Percentiles rank a stretch among this genome's conserved stretches.
Conservation (phyloP, 1,140 invertebrate genomes). For the Sipha flava region DNA sequence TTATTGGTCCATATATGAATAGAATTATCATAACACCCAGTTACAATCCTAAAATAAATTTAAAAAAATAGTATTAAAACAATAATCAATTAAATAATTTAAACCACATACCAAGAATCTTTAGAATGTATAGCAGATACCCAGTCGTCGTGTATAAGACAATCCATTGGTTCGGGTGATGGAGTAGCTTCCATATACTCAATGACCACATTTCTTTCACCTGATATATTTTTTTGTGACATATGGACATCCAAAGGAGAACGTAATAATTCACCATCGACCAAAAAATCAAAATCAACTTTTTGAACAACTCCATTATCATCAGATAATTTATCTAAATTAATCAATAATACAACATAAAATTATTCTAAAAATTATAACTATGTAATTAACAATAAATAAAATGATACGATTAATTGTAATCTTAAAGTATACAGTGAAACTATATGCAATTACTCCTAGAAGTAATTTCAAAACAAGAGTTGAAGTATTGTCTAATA, state of each 20-base stretch:
- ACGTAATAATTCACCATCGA: constrained; percentile 70
- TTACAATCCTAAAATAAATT: constrained; percentile 61
- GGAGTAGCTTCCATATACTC: constrained; percentile 84
- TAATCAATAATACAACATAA: neutral
- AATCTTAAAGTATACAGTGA: too few relatives aligned
- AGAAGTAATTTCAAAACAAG: too few relatives aligned
- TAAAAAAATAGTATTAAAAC: neutral
- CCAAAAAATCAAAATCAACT: constrained; percentile 81
- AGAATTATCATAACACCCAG: constrained; percentile 92
- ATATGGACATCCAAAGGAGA: constrained; percentile 60
- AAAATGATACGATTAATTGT: too few relatives aligned
- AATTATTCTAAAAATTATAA: neutral
- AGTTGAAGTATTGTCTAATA: too few relatives aligned
- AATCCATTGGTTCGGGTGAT: constrained; percentile 80
- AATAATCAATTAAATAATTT: neutral
- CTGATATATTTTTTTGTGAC: constrained; percentile 56
- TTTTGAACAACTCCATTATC: constrained; percentile 45
- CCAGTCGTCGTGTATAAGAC: constrained; percentile 92
- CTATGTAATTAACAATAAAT: neutral
- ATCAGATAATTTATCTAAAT: constrained; percentile 39
- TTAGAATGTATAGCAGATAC: constrained; percentile 70
- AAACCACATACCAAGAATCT: constrained; percentile 57
- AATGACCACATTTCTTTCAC: constrained; percentile 70
- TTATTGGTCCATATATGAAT: constrained; percentile 79
- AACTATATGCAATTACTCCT: too few relatives aligned